A percentile compares a stretch with the other conserved stretches of the same genome.
These are phyloP conservation scores for Scaptomyza montana DNA, from an alignment of 1,140 invertebrate species.

Conservation along the genomic window DNA sequence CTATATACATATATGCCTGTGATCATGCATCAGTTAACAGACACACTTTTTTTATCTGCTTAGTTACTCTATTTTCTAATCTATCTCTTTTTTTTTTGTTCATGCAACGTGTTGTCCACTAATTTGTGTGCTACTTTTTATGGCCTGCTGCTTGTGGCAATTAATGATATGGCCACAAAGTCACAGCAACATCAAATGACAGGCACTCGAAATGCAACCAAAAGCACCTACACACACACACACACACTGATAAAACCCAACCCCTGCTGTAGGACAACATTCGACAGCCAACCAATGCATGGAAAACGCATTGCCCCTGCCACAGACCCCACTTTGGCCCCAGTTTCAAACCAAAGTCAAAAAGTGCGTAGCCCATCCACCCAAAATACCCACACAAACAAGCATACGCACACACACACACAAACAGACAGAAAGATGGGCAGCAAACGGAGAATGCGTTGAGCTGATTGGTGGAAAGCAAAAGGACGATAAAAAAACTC, in stretches of 20 bases:
- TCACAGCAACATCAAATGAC: conserved; percentile 79
- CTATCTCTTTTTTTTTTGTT: neutral
- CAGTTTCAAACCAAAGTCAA: conserved; percentile 59
- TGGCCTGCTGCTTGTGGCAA: conserved; percentile 65
- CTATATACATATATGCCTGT: neutral
- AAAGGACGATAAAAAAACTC: conserved; percentile 72
- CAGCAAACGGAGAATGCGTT: conserved; percentile 72
- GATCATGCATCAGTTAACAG: neutral
- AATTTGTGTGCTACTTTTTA: conserved; percentile 65
- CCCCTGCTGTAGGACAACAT: conserved; percentile 12
- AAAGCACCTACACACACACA: conserved; percentile 18
- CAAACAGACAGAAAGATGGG: conserved; percentile 29
- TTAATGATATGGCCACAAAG: conserved; percentile 81
- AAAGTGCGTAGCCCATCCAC: conserved; percentile 73
- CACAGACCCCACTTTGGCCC: conserved; percentile 22
- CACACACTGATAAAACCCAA: conserved; percentile 21
- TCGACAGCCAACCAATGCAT: conserved; percentile 75
- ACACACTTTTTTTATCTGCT: neutral
- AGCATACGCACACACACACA: conserved; percentile 28
- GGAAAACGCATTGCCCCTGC: conserved; percentile 74
- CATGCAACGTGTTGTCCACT: conserved; percentile 39
- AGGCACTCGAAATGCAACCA: conserved; percentile 52
- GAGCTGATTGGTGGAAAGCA: conserved; percentile 81
- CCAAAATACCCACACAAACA: conserved; percentile 46
- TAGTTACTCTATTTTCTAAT: neutral